Evolutionary conservation across 2,888 invertebrate species (phyloP).

Genomic region (Eristalis tenax): DNA sequence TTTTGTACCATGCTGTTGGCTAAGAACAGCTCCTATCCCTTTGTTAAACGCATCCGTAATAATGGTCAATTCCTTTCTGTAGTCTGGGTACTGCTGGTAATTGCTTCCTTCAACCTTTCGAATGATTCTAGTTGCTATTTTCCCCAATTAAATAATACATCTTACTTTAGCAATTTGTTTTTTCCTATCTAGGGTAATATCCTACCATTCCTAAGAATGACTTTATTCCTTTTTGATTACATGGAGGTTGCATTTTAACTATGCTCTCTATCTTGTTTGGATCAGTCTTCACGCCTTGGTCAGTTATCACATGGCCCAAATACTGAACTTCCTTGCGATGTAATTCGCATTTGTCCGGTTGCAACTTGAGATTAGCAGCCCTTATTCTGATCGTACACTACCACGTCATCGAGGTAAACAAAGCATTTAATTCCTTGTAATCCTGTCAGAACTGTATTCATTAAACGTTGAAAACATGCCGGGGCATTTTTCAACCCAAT

Average conservation of each 20-base stretch:
- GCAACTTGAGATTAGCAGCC: conserved; percentile 22
- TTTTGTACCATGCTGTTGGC: no score
- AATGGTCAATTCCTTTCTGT: no score
- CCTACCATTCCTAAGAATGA: no score
- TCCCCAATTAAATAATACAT: conserved; percentile 29
- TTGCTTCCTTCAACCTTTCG: conserved; percentile 10
- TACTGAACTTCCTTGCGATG: no score
- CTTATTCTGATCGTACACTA: no score
- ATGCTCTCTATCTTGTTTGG: conserved; percentile 5
- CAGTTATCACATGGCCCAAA: no score
- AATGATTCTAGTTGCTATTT: conserved; percentile 21
- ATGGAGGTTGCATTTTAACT: conserved; percentile 16
- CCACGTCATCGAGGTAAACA: no score
- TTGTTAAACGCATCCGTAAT: conserved; percentile 31
- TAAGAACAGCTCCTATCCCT: conserved; percentile 37
- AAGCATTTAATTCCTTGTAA: no score
- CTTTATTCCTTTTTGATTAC: conserved; percentile 15
- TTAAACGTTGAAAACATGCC: conserved; percentile 19
- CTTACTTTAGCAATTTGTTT: no score
- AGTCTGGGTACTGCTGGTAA: conserved; percentile 7
- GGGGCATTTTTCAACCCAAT: no score
- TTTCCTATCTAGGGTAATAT: no score
- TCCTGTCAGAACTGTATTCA: conserved; percentile 31
- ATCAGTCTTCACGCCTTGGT: conserved; percentile 22
- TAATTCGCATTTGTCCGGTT: conserved; percentile 34